phyloP scores from a whole-genome alignment of 2,888 invertebrate genomes.

The Eilema griseolum region DNA sequence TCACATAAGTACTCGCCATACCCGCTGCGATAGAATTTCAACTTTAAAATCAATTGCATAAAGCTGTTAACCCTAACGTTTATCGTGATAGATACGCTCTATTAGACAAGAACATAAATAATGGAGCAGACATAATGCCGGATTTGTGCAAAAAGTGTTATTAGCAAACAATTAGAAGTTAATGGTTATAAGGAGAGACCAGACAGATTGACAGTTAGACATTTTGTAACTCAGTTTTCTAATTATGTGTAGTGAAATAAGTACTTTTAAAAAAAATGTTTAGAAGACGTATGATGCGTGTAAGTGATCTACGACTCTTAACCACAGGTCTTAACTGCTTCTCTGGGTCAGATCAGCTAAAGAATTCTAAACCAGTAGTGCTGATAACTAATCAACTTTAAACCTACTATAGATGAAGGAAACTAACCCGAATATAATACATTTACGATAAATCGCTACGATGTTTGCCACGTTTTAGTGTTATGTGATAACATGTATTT shows the following conservation, averaged over 20 bases:
- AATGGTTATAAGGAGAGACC: conserved; percentile 43
- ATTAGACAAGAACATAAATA: conserved; percentile 42
- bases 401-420: not conserved
- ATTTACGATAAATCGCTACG: not conserved
- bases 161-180: conserved; percentile 68
- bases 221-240: conserved; percentile 3
- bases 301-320: not conserved
- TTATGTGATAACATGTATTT: not conserved
- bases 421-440: not conserved
- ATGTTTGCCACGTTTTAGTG: too few relatives aligned
- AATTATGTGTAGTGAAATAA: not conserved
- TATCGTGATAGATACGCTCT: conserved; percentile 33
- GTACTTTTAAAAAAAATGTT: not conserved
- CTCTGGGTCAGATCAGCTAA: not conserved
- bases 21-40: conserved; percentile 39
- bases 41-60: conserved; percentile 47
- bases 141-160: conserved; percentile 68
- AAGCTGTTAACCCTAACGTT: conserved; percentile 30
- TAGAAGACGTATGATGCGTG: not conserved
- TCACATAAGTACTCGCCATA: conserved; percentile 50
- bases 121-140: conserved; percentile 62
- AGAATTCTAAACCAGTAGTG: not conserved
- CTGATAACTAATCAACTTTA: not conserved
- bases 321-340: not conserved
- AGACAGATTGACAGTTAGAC: conserved; percentile 23